Evolutionary conservation across 2,113 vertebrate genomes (phyloP), one percentile per base, ranked within the genome.

Genomic region (Mus musculus): DNA sequence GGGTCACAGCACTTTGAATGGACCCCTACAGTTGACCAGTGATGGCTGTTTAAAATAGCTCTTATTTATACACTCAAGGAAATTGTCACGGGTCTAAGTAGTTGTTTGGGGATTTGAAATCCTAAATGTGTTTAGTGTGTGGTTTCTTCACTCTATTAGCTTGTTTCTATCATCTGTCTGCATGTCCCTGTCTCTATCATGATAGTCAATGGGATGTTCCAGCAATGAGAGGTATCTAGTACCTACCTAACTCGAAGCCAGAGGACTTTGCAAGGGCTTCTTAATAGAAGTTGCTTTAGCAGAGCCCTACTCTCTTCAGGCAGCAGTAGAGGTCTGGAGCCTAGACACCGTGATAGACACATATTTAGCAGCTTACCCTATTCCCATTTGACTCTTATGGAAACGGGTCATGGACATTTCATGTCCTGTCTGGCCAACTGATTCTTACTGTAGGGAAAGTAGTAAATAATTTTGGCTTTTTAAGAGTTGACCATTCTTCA

Each of bases 401-500:
- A 39, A n/a, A 12, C 3, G 81, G 52, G 19, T 69, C 61, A 36
- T 33, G 3, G 46, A 30, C 49, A 75, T 52, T 84, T 36, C 77
- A 28, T 5, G 39, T 10, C 20, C 75, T 61, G 72, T 73, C 33
- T n/a, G 46, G 36, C 5, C 24, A n/a, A 73, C 19, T 75, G 78
- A 81, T 94, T 95, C 36, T 93, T 89, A 92, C 42, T 88, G 33
- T 76, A 65, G 52, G 28, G n/a, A 86, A 78, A 69, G 54, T 49
- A 72, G 56, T 65, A 81, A 85, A 77, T 52, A 88, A 69, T 65
- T 80, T 54, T 72, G 77, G 33, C 2, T 28, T 52, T 71, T 71
- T 33, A 75, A 89, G 24, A 39, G 26, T 59, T 59, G 28, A 61
- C 17, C 16, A 22, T 75, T 6, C 54, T 56, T 20, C 22, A 42